A percentile compares a stretch with the other conserved stretches of the same genome.
Conservation (phyloP, 2,113 vertebrate genomes). For the Hippopotamus amphibius region DNA sequence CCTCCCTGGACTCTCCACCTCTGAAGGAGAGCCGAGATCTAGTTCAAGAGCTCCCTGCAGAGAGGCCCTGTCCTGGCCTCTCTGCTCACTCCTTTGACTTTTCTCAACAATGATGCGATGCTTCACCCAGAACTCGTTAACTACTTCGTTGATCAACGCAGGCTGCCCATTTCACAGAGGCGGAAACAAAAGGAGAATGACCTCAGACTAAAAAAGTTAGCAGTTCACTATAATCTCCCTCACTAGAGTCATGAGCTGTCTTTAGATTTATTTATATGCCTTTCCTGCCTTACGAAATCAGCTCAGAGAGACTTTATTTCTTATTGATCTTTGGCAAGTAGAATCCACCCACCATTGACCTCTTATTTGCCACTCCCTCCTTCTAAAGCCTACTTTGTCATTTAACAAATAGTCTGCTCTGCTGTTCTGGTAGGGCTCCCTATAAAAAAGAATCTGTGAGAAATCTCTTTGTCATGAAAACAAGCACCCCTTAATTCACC, state of each 20-base stretch:
- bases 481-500: not conserved
- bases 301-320: not conserved
- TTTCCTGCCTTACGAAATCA: not conserved
- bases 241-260: not conserved
- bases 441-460: not conserved
- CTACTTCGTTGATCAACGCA: not conserved
- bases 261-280: not conserved
- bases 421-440: not conserved
- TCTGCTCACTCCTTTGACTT: not conserved
- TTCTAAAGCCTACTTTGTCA: not conserved
- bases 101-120: not conserved
- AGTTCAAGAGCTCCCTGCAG: constrained; percentile 29
- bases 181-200: not conserved
- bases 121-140: not conserved
- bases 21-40: constrained; percentile 35
- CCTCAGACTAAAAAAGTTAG: not conserved
- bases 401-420: not conserved
- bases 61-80: not conserved
- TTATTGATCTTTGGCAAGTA: too few species aligned
- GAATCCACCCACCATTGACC: not conserved
- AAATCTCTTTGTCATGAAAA: not conserved
- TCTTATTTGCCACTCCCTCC: not conserved
- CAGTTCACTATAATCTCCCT: not conserved
- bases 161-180: constrained; percentile 16
- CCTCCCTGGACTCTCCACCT: constrained; percentile 31